These are phyloP conservation scores for Venturia canescens DNA, from an alignment of 1,140 invertebrate genomes.

Conservation along the genomic window DNA sequence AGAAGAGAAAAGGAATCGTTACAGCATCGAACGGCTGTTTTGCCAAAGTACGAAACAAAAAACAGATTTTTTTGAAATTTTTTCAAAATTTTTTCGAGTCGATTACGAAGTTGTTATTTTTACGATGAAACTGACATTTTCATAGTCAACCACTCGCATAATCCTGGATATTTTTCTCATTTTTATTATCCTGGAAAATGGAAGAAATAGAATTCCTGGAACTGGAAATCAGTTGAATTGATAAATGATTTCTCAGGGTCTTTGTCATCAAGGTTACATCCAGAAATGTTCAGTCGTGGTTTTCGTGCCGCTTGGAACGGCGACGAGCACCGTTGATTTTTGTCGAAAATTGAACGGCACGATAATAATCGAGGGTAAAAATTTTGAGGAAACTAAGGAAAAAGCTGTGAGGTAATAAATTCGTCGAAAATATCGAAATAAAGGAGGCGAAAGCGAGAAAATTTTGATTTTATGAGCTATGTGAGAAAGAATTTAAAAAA, in stretches of 20 bases:
- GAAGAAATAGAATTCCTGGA: neutral
- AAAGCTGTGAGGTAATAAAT: conserved; percentile 16
- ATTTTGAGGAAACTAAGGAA: conserved; percentile 9
- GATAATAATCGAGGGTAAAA: neutral
- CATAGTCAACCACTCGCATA: too few relatives aligned
- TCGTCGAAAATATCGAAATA: neutral
- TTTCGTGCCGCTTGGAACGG: conserved; percentile 6
- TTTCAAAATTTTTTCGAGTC: too few relatives aligned
- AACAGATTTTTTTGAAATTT: too few relatives aligned
- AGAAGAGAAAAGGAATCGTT: conserved; percentile 16
- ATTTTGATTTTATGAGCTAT: neutral
- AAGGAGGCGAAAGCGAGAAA: neutral
- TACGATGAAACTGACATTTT: too few relatives aligned
- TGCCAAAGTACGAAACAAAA: conserved; percentile 18
- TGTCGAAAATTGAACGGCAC: conserved; percentile 20
- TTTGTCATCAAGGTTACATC: conserved; percentile 27
- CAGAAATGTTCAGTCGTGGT: conserved; percentile 4
- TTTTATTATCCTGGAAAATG: too few relatives aligned
- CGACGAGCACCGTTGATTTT: neutral
- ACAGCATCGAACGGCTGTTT: conserved; percentile 17
- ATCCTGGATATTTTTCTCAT: too few relatives aligned
- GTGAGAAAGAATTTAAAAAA: neutral
- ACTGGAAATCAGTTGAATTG: neutral
- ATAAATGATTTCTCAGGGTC: neutral
- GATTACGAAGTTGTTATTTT: too few relatives aligned